phyloP scores from a whole-genome alignment of 2,888 invertebrate species.

The Clusia tigrina region DNA sequence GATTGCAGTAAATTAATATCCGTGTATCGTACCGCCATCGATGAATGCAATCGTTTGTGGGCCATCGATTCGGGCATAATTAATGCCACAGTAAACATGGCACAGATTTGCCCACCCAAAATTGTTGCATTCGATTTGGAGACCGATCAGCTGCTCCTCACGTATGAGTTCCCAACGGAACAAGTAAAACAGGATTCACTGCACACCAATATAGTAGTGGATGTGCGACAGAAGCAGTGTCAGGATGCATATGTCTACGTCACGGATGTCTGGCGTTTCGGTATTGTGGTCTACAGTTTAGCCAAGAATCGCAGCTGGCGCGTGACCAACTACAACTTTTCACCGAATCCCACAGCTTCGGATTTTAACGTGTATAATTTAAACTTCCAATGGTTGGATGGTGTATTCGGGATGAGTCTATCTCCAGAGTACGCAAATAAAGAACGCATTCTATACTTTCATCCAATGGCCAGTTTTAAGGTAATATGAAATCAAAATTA shows the following conservation, averaged over 20 bases:
- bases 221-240: slow-evolving; percentile 68
- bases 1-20: slow-evolving; percentile 77
- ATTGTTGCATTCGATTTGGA: slow-evolving; percentile 76
- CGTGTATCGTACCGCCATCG: slow-evolving; percentile 78
- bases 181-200: slow-evolving; percentile 74
- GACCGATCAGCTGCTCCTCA: slow-evolving; percentile 71
- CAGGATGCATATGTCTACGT: slow-evolving; percentile 70
- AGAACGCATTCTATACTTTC: slow-evolving; percentile 78
- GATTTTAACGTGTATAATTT: slow-evolving; percentile 78
- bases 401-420: slow-evolving; percentile 78
- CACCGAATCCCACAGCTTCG: slow-evolving; percentile 67
- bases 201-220: slow-evolving; percentile 68
- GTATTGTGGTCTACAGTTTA: slow-evolving; percentile 62
- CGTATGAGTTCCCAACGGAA: slow-evolving; percentile 72
- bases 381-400: slow-evolving; percentile 84
- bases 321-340: slow-evolving; percentile 58
- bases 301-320: slow-evolving; percentile 60
- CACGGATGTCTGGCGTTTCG: slow-evolving; percentile 73
- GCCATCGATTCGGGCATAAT: slow-evolving; percentile 82
- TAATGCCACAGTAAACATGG: slow-evolving; percentile 72
- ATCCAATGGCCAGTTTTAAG: slow-evolving; percentile 82
- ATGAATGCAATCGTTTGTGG: slow-evolving; percentile 81
- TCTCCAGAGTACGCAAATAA: too few relatives aligned
- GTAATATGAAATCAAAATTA: too few relatives aligned
- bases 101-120: slow-evolving; percentile 77